Evolutionary conservation across 1,140 invertebrate species (phyloP).

Genomic region (Ceratitis capitata): DNA sequence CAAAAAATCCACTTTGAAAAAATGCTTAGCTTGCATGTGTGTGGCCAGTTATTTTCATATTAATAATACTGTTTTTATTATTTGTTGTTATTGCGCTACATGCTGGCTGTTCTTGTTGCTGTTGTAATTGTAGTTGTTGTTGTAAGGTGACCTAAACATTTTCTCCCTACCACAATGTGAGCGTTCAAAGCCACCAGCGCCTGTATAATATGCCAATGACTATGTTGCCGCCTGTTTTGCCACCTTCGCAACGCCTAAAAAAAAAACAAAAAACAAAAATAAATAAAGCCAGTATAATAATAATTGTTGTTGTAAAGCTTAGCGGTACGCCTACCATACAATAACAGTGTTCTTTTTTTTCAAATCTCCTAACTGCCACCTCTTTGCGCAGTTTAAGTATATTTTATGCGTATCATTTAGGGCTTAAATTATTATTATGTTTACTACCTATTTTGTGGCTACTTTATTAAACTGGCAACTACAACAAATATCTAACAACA

Average conservation of each 20-base stretch:
- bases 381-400: not conserved
- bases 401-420: conserved; percentile 37
- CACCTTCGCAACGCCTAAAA: not conserved
- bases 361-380: not conserved
- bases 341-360: not conserved
- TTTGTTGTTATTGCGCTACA: not conserved
- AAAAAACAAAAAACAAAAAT: not conserved
- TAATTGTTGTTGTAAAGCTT: not conserved
- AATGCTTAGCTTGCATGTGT: conserved; percentile 23
- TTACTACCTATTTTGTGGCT: conserved; percentile 35
- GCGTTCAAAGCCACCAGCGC: not conserved
- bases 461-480: conserved; percentile 27
- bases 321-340: not conserved
- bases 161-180: not conserved
- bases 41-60: conserved; percentile 30
- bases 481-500: not conserved
- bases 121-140: not conserved
- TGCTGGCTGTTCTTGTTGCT: not conserved
- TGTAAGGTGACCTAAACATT: conserved; percentile 29
- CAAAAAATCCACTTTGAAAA: not conserved
- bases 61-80: conserved; percentile 17
- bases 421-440: conserved; percentile 36
- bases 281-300: not conserved
- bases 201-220: not conserved
- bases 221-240: conserved; percentile 1